Evolutionary conservation across 2,888 invertebrate species (phyloP).

Genomic region (Drosophila niveifrons): DNA sequence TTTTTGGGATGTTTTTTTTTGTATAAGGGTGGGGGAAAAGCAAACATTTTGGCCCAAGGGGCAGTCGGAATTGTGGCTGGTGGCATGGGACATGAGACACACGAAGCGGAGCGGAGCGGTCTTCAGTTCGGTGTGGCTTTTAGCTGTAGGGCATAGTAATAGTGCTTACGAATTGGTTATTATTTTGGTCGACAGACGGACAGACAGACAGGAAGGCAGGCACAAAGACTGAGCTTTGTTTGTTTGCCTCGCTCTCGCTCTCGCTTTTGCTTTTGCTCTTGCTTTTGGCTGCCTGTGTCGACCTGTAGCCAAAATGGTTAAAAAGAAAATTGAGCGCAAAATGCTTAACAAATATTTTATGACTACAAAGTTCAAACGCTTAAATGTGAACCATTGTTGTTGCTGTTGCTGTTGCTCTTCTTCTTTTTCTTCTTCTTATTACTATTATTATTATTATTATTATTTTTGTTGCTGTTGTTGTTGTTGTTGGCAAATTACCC

Average conservation of each 20-base stretch:
- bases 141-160: slow-evolving; percentile 58
- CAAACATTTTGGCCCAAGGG: slow-evolving; percentile 2
- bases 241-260: slow-evolving; percentile 21
- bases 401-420: slow-evolving; percentile 25
- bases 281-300: slow-evolving; percentile 55
- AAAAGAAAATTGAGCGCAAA: slow-evolving; percentile 77
- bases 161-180: slow-evolving; percentile 79
- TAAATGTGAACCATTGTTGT: slow-evolving; percentile 70
- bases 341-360: slow-evolving; percentile 80
- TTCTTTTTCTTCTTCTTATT: slow-evolving; percentile 26
- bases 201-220: slow-evolving; percentile 1
- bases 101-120: slow-evolving; percentile 1
- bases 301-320: slow-evolving; percentile 72
- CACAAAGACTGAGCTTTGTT: slow-evolving; percentile 27
- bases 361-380: slow-evolving; percentile 78
- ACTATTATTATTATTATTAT: slow-evolving; percentile 32
- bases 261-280: slow-evolving; percentile 39
- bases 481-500: slow-evolving; percentile 75
- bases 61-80: slow-evolving; percentile 1
- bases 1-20: no score
- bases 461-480: slow-evolving; percentile 52
- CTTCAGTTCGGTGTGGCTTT: slow-evolving; percentile 20
- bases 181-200: slow-evolving; percentile 42
- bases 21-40: slow-evolving; percentile 1
- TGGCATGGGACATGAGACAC: slow-evolving; percentile 2